Conservation (phyloP, 2,888 invertebrate genomes). For the Epinotia demarniana region DNA sequence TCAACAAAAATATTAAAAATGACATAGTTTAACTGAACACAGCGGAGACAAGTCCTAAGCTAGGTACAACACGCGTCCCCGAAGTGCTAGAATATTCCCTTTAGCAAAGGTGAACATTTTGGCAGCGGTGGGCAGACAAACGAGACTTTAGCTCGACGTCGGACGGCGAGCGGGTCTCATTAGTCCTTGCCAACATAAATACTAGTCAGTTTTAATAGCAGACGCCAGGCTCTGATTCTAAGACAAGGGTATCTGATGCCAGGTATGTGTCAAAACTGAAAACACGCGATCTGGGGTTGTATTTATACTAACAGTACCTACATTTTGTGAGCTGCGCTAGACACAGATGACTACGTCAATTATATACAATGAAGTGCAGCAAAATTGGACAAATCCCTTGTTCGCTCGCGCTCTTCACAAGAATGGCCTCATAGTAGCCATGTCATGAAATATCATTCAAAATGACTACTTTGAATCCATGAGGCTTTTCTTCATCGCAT, state of each 20-base stretch:
- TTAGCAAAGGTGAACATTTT: slow-evolving; percentile 33
- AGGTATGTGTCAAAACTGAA: background rate
- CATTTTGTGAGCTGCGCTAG: background rate
- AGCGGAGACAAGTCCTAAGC: slow-evolving; percentile 15
- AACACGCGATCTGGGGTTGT: slow-evolving; percentile 6
- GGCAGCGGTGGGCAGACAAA: slow-evolving; percentile 28
- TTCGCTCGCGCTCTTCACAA: too few species aligned
- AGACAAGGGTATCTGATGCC: slow-evolving; percentile 5
- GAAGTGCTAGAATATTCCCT: slow-evolving; percentile 34
- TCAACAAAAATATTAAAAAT: background rate
- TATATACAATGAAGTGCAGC: too few species aligned
- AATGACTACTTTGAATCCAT: background rate
- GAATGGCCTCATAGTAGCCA: too few species aligned
- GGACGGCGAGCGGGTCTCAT: slow-evolving; percentile 24
- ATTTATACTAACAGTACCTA: background rate
- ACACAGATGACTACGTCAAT: background rate
- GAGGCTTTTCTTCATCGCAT: background rate
- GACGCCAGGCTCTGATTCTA: slow-evolving; percentile 10
- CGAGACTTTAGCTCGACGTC: slow-evolving; percentile 8
- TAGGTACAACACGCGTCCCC: background rate
- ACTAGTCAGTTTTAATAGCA: slow-evolving; percentile 14
- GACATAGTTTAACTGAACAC: background rate
- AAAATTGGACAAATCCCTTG: too few species aligned
- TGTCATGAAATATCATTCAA: background rate
- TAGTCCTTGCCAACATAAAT: slow-evolving; percentile 30